Base-by-base conservation (phyloP, 2,888 invertebrate species). In the Acleris laterana region DNA sequence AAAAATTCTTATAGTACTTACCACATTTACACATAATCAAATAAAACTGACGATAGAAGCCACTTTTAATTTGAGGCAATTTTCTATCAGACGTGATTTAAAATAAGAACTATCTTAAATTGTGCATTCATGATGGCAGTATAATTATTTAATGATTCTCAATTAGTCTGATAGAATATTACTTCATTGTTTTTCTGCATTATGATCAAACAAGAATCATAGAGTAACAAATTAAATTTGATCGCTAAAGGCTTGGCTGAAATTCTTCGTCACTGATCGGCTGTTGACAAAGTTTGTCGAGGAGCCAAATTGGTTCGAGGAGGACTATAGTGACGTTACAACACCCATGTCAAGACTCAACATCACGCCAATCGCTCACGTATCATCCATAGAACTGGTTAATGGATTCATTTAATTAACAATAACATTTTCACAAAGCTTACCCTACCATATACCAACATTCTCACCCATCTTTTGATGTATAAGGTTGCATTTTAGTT, bases 211-310 rank as follows among this genome's bases (percentile, higher is more conserved):
- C 19, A 57, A 25, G 32, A 20, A 56, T 51, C 59, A 32, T 7
- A 60, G 68, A 74, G 75, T 80, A 81, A 84, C 73, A 51, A 76
- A 74, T 80, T 78, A 82, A 86, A 88, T 91, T 78, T 88, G 82
- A 79, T 89, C 89, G 84, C 88, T 87, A 82, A 93, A 93, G 93
- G 93, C 93, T 78, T 93, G 93, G 93, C 93, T 93, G 93, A 93
- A 93, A 85, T 93, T 93, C 93, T 93, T 87, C 93, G 90, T 93
- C 82, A 93, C 93, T 83, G 93, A 93, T 82, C 85, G 88, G 79
- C 88, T 86, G 81, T 86, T 92, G 83, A 87, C 88, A 85, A 90
- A 93, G 81, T 87, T 87, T 79, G 79, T 90, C 77, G 89, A 90
- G 81, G 92, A 90, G 84, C 90, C 93, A 76, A 82, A 87, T 76